Conservation (phyloP, 2,797 vertebrate species). For the Thaleichthys pacificus region DNA sequence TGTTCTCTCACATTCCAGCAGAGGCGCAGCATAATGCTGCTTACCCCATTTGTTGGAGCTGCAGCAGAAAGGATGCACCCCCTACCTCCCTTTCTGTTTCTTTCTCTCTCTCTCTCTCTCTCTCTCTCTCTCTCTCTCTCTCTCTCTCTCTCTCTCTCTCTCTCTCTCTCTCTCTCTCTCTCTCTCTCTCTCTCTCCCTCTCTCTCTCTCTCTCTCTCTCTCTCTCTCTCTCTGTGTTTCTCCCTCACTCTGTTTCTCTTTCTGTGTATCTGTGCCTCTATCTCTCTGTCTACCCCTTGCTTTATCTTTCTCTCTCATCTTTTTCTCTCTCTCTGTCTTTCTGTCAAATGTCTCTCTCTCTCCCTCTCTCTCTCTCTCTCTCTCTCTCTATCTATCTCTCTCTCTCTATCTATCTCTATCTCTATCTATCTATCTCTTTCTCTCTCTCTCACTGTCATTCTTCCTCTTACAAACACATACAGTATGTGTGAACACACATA, state of each 20-base stretch:
- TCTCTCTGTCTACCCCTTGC: too few species aligned
- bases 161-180: too few species aligned
- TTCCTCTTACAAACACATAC: not conserved
- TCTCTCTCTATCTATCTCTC: not conserved
- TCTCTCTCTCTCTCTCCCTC: too few species aligned
- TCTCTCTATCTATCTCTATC: not conserved
- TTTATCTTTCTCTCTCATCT: not conserved
- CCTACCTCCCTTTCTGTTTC: too few species aligned
- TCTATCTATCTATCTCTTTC: not conserved
- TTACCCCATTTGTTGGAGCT: not conserved
- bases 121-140: too few species aligned
- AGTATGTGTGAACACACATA: not conserved
- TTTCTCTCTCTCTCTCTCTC: too few species aligned
- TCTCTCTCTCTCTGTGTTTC: too few species aligned
- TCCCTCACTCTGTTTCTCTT: too few species aligned
- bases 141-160: too few species aligned
- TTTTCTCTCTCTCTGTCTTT: not conserved
- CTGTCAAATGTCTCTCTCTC: not conserved
- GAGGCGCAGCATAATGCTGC: conserved; percentile 1
- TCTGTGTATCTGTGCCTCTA: too few species aligned
- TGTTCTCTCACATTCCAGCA: conserved; percentile 7
- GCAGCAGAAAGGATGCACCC: not conserved
- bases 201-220: too few species aligned
- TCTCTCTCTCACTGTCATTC: not conserved
- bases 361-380: too few species aligned